Base-by-base conservation (phyloP, 2,113 vertebrate genomes). In the Limanda limanda region DNA sequence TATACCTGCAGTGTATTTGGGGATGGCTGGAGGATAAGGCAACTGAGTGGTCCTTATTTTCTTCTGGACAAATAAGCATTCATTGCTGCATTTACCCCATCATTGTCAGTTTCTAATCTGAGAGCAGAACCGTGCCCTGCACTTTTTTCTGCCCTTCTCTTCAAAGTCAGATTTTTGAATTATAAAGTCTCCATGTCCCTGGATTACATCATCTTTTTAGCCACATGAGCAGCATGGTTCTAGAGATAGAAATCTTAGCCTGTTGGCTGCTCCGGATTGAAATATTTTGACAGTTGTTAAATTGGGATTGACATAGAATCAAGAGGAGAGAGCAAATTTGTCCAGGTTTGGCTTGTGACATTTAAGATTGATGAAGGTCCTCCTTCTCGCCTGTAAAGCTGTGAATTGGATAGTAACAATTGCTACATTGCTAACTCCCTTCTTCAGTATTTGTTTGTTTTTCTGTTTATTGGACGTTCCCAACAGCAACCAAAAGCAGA, bases 1-100 rank as follows among this genome's bases (percentile, higher is more conserved):
- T 85, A 80, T 77, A 69, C 68, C 76, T 81, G 62, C 62, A 73
- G 58, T 81, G 31, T 84, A 72, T 82, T 87, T 86, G 79, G 45
- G 57, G 58, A 84, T 84, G 48, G 35, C 47, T 62, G 65, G 23
- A 68, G 62, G 71, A 87, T 76, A 25, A 88, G 54, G 35, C 17
- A 59, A 79, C 81, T 62, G 56, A 69, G 72, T 51, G 25, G 79
- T 78, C 56, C 79, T 82, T 87, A 86, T 91, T 86, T 85, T 61
- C 73, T 81, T 54, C 54, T 51, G 84, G 62, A 86, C 69, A 83
- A 92, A 90, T 84, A 79, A 79, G 68, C 79, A 88, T 73, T 69
- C 52, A 20, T 52, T 69, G 31, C 67, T 81, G 45, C 35, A 63
- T 71, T 78, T 21, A 79, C 67, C 67, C 60, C 62, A 77, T 77